phyloP scores from a whole-genome alignment of 2,113 vertebrate species.

The Balaeniceps rex region DNA sequence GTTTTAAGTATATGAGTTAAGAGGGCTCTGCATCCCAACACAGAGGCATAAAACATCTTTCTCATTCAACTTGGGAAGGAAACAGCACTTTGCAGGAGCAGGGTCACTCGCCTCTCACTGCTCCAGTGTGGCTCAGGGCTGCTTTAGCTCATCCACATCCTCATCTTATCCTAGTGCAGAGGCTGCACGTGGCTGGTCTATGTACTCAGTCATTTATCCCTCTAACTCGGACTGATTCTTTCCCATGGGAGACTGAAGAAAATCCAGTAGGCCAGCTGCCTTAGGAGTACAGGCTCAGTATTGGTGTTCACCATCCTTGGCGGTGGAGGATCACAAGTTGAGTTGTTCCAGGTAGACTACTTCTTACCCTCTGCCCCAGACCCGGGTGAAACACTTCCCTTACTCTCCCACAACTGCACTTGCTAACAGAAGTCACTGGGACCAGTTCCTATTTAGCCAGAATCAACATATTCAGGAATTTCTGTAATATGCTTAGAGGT shows the following conservation, averaged over 20 bases:
- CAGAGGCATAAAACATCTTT: not conserved
- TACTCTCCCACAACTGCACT: not conserved
- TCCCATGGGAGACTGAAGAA: not conserved
- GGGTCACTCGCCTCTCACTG: not conserved
- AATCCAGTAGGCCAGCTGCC: not conserved
- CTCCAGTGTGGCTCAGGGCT: not conserved
- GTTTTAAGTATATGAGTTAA: not conserved
- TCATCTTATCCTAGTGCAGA: not conserved
- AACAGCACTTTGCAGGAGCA: not conserved
- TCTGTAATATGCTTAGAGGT: not conserved
- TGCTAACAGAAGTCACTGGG: not conserved
- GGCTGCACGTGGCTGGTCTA: not conserved
- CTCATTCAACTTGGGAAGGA: not conserved
- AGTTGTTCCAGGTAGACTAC: not conserved
- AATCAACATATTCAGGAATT: constrained; percentile 16
- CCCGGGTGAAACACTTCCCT: not conserved
- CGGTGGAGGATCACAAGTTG: not conserved
- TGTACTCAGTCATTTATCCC: not conserved
- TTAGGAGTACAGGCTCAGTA: not conserved
- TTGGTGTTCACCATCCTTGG: not conserved
- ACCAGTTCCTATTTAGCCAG: not conserved
- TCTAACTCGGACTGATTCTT: not conserved
- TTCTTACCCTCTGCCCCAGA: not conserved
- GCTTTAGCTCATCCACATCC: not conserved
- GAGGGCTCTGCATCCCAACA: not conserved